Percentiles rank a stretch among this genome's conserved stretches.
phyloP scores from a whole-genome alignment of 2,888 invertebrate genomes.

The Drosophila kokeensis region DNA sequence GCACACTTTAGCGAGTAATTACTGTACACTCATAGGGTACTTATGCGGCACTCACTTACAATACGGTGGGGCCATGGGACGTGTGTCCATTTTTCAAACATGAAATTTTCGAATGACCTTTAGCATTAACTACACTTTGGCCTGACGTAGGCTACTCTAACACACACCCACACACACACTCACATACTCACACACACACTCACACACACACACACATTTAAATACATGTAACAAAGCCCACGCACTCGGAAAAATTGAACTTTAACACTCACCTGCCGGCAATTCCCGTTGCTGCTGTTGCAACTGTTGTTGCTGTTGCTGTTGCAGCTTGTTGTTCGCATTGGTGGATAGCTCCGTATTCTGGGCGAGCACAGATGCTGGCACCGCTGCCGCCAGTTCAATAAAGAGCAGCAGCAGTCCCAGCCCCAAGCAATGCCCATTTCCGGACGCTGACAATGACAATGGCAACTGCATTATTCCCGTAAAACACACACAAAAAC shows the following conservation, averaged over 20 bases:
- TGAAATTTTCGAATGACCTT: slow-evolving; percentile 76
- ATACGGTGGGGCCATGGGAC: slow-evolving; percentile 14
- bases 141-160: slow-evolving; percentile 43
- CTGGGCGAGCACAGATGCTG: slow-evolving; percentile 84
- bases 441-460: slow-evolving; percentile 35
- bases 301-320: slow-evolving; percentile 53
- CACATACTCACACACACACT: background rate
- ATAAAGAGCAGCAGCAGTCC: slow-evolving; percentile 62
- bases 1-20: background rate
- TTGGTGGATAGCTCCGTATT: slow-evolving; percentile 82
- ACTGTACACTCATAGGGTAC: slow-evolving; percentile 41
- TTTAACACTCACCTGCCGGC: slow-evolving; percentile 74
- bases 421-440: slow-evolving; percentile 40
- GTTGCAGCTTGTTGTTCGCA: slow-evolving; percentile 69
- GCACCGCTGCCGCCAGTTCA: slow-evolving; percentile 77
- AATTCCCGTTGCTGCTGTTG: slow-evolving; percentile 58
- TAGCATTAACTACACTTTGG: slow-evolving; percentile 65
- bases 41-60: slow-evolving; percentile 39
- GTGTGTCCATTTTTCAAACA: slow-evolving; percentile 68
- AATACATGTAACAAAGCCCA: slow-evolving; percentile 28
- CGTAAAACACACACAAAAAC: background rate
- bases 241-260: slow-evolving; percentile 58
- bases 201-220: background rate
- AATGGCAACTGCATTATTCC: slow-evolving; percentile 54
- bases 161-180: slow-evolving; percentile 12